These are phyloP conservation scores for Andinoacara biseriatus DNA, from an alignment of 2,113 vertebrate species.

Conservation along the genomic window DNA sequence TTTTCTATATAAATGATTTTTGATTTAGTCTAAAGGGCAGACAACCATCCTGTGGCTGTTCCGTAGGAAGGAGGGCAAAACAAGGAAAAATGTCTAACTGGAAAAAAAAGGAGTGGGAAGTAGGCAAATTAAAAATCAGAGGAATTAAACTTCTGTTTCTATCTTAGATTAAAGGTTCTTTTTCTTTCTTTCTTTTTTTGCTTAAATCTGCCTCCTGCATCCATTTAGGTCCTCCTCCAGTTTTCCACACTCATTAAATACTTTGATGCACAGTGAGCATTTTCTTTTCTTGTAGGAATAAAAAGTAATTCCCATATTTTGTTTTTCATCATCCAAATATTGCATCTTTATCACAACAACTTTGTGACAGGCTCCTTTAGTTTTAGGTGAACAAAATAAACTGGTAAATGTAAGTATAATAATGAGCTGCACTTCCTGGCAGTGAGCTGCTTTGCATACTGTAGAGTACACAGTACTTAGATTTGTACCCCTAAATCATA, in stretches of 20 bases:
- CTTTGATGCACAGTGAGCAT: background rate
- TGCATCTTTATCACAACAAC: background rate
- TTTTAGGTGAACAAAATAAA: too few relatives aligned
- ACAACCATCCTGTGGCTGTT: too few relatives aligned
- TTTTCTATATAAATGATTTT: too few relatives aligned
- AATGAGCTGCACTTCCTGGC: background rate
- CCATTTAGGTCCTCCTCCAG: background rate
- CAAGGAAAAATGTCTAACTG: too few relatives aligned
- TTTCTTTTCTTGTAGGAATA: background rate
- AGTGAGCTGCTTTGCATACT: background rate
- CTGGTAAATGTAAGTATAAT: too few relatives aligned
- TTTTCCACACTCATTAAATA: background rate
- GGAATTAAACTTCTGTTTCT: background rate
- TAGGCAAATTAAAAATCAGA: too few relatives aligned
- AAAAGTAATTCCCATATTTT: background rate
- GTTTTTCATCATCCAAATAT: background rate
- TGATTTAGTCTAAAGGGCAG: too few relatives aligned
- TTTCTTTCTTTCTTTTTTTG: too few relatives aligned
- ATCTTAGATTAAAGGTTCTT: background rate
- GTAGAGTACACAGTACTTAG: background rate
- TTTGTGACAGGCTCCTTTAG: too few relatives aligned
- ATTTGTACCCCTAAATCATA: background rate
- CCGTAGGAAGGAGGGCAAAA: too few relatives aligned
- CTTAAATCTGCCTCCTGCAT: rapidly evolving
- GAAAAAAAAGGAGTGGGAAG: too few relatives aligned